Conservation (phyloP, 2,888 invertebrate species). For the Acrobasis repandana region DNA sequence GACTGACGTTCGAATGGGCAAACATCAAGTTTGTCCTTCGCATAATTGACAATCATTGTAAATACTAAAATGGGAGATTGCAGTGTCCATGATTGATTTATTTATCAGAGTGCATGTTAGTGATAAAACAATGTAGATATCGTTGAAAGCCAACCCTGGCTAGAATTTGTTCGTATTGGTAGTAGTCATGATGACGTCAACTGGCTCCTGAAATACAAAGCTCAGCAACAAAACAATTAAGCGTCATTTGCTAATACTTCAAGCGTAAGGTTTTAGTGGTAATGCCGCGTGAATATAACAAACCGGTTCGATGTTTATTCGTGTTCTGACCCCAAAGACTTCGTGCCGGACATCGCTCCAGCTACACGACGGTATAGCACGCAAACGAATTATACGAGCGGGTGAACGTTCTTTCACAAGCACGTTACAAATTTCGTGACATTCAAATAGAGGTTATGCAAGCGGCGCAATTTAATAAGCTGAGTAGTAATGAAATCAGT, state of each 20-base stretch:
- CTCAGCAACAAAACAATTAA: not conserved
- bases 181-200: constrained; percentile 18
- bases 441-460: constrained; percentile 55
- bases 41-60: constrained; percentile 1
- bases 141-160: constrained; percentile 3
- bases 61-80: not conserved
- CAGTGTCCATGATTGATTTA: constrained; percentile 3
- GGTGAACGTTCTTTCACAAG: constrained; percentile 58
- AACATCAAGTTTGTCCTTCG: not conserved
- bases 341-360: constrained; percentile 61
- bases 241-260: constrained; percentile 18
- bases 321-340: constrained; percentile 62
- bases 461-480: constrained; percentile 49
- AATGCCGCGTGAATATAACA: constrained; percentile 40
- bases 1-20: not conserved
- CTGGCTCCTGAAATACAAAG: constrained; percentile 12
- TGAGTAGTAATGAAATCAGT: constrained; percentile 45
- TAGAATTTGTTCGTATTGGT: not conserved
- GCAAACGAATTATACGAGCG: constrained; percentile 59
- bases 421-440: constrained; percentile 60
- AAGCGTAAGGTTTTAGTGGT: constrained; percentile 25
- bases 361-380: constrained; percentile 53
- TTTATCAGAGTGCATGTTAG: constrained; percentile 2
- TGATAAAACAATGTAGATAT: constrained; percentile 7
- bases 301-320: constrained; percentile 60